Evolutionary conservation across 2,113 vertebrate genomes (phyloP).

Genomic region (Macaca mulatta): DNA sequence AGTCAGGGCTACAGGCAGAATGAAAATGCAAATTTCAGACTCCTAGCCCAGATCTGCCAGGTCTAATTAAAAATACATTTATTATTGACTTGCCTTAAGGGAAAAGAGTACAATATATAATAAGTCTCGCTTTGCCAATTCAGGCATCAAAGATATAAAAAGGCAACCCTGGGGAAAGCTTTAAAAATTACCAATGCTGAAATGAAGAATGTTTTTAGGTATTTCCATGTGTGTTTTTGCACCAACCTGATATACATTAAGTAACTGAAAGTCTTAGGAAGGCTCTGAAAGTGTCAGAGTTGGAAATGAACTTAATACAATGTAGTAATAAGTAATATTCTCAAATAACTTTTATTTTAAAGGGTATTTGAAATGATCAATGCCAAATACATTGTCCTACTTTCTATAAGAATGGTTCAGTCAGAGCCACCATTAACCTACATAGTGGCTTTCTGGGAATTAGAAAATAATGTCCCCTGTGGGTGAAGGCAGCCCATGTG

Average conservation of each 20-base stretch:
- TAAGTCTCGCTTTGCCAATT: not conserved
- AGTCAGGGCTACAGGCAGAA: not conserved
- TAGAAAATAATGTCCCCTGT: not conserved
- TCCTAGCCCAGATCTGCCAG: not conserved
- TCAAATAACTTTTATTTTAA: not conserved
- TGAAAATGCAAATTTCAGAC: slow-evolving; percentile 30
- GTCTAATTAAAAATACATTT: not conserved
- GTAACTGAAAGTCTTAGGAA: not conserved
- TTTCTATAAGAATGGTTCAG: not conserved
- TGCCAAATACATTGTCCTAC: not conserved
- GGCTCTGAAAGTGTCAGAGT: not conserved
- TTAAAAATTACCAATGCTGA: not conserved
- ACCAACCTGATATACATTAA: not conserved
- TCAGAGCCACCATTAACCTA: not conserved
- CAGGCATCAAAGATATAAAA: not conserved
- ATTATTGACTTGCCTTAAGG: slow-evolving; percentile 49
- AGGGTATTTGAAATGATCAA: not conserved
- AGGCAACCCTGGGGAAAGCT: not conserved
- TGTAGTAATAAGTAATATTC: not conserved
- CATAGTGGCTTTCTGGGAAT: not conserved
- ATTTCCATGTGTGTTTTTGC: not conserved
- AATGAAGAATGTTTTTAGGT: not conserved
- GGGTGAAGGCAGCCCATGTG: not conserved
- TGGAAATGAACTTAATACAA: not conserved
- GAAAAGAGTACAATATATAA: not conserved